phyloP scores from a whole-genome alignment of 2,113 vertebrate species.

The Laticauda colubrina region DNA sequence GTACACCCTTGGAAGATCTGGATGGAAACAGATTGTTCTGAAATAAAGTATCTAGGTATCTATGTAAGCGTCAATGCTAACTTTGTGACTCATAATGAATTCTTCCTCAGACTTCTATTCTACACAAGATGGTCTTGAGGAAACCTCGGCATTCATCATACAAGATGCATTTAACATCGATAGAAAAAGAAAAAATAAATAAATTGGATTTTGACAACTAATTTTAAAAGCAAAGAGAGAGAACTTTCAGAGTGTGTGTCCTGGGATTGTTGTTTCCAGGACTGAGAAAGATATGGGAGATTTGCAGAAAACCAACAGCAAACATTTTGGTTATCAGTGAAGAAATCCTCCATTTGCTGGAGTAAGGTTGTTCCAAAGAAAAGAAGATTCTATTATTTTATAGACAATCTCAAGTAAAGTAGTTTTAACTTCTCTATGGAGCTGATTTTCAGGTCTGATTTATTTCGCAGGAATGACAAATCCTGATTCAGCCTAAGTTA shows the following conservation, averaged over 20 bases:
- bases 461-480: background rate
- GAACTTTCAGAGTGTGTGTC: too few species aligned
- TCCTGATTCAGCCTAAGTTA: background rate
- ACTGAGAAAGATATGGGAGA: background rate
- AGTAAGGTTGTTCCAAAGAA: background rate
- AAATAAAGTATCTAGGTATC: too few species aligned
- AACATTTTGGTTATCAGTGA: background rate
- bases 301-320: background rate
- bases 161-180: background rate
- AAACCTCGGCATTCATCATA: background rate
- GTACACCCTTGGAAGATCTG: too few species aligned
- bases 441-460: background rate
- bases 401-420: background rate
- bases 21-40: too few species aligned
- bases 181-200: background rate
- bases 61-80: background rate
- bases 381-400: background rate
- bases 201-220: background rate
- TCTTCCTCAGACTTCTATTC: background rate
- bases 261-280: background rate
- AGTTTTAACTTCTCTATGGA: background rate
- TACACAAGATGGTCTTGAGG: background rate
- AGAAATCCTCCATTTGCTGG: background rate
- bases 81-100: background rate
- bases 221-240: background rate